phyloP scores from a whole-genome alignment of 2,113 vertebrate species.

The Embiotoca jacksoni region DNA sequence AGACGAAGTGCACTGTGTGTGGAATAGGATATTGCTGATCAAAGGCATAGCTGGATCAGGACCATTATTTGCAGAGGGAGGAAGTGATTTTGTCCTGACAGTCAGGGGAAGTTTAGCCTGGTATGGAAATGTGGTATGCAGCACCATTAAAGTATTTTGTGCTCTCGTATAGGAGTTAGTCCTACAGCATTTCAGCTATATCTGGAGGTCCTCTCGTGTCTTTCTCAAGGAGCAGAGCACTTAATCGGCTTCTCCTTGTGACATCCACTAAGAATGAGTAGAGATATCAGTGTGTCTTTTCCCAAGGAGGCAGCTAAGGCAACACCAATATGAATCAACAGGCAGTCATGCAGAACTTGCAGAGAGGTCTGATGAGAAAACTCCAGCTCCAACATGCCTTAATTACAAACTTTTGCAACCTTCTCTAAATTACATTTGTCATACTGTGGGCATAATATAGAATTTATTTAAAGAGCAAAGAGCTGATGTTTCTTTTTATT shows the following conservation, averaged over 20 bases:
- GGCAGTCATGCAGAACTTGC: slow-evolving; percentile 77
- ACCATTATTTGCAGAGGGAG: background rate
- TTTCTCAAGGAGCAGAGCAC: slow-evolving; percentile 65
- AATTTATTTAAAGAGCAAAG: slow-evolving; percentile 33
- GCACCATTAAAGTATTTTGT: background rate
- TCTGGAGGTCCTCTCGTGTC: slow-evolving; percentile 3
- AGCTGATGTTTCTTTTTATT: slow-evolving; percentile 40
- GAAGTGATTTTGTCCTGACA: background rate
- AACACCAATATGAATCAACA: slow-evolving; percentile 76
- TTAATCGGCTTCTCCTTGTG: slow-evolving; percentile 75
- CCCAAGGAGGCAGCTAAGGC: slow-evolving; percentile 62
- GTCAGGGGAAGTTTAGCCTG: background rate
- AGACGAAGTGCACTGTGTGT: background rate
- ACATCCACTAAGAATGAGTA: slow-evolving; percentile 63
- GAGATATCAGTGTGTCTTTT: slow-evolving; percentile 78
- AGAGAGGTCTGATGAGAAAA: slow-evolving; percentile 50
- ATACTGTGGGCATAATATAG: slow-evolving; percentile 25
- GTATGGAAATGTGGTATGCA: background rate
- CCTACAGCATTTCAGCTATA: background rate
- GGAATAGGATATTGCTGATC: background rate
- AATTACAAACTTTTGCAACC: slow-evolving; percentile 71
- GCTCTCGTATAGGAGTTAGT: background rate
- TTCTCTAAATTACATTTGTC: slow-evolving; percentile 60
- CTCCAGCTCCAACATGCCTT: slow-evolving; percentile 52
- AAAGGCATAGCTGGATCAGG: background rate